A percentile compares a stretch with the other conserved stretches of the same genome.
phyloP scores from a whole-genome alignment of 1,140 invertebrate species.

The roundworm (Caenorhabditis elegans) region DNA sequence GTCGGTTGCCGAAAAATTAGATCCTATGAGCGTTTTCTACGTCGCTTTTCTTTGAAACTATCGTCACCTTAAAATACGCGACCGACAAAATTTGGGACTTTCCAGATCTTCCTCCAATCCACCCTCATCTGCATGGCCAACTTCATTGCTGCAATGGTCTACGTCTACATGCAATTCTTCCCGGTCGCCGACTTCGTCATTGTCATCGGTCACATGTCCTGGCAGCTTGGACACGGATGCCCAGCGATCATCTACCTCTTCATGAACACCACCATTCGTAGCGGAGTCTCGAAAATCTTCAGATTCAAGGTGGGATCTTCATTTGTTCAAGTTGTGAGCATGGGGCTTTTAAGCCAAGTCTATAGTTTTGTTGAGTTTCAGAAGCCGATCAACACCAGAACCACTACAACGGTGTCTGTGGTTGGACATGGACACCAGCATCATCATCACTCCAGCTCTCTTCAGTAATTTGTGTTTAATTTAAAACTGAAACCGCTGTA shows the following conservation, averaged over 20 bases:
- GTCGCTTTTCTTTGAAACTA: no score
- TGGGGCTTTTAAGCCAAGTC: no score
- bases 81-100: no score
- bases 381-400: not conserved
- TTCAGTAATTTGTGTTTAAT: no score
- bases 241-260: slow-evolving; percentile 43
- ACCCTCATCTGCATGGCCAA: slow-evolving; percentile 34
- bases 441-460: not conserved
- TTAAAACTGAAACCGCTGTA: no score
- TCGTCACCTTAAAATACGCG: no score
- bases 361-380: no score
- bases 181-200: slow-evolving; percentile 23
- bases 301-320: not conserved
- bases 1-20: no score
- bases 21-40: no score
- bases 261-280: slow-evolving; percentile 36
- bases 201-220: slow-evolving; percentile 43
- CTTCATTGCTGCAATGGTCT: slow-evolving; percentile 37
- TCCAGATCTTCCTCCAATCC: slow-evolving; percentile 46
- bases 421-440: not conserved
- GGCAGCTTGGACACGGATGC: slow-evolving; percentile 40
- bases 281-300: slow-evolving; percentile 1
- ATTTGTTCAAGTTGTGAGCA: no score
- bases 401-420: not conserved
- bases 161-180: slow-evolving; percentile 51